Evolutionary conservation across 2,888 invertebrate genomes (phyloP), one percentile per base, ranked within the genome.

Genomic region (Gonocerus acuteangulatus): DNA sequence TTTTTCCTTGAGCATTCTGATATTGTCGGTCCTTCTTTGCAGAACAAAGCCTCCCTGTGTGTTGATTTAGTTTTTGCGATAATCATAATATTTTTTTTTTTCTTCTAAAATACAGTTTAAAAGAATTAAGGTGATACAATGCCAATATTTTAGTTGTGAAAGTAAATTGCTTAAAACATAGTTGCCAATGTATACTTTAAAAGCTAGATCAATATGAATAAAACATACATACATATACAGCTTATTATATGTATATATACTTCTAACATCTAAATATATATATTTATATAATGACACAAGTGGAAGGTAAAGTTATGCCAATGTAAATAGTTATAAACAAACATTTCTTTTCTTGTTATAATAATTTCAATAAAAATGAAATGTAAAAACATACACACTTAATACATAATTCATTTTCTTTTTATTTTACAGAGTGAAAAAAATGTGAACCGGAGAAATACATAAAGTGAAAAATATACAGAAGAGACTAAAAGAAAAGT

Each of bases 121-220:
- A 19, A 42, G 22, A 42, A 42, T 22, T 51, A 54, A 54, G 42
- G 34, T 23, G 42, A 22, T 54, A 42, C 21, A 54, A 42, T 36
- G 4, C n/a, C 39, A 39, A 15, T 39, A 39, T 39, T 22, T 51
- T 42, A 54, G 54, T 62, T 58, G 47, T 60, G 57, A 57, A 57
- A 51, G 32, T 52, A 47, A 27, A 58, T 47, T 52, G 59, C 62
- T 62, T 62, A 59, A 58, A 58, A 62, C 58, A 51, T 59, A 59
- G 62, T 62, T 51, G 59, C 58, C 61, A 56, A 61, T 61, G 48
- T 45, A 54, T 54, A 54, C 39, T 42, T 54, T 54, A 54, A 54
- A 54, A 54, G 54, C 54, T 54, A 54, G 54, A 21, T 42, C 42
- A 54, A 42, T 54, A 42, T 39, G 23, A 54, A 39, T 54, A 54